Evolutionary conservation across 2,113 vertebrate species (phyloP).

Genomic region (Murina feae): DNA sequence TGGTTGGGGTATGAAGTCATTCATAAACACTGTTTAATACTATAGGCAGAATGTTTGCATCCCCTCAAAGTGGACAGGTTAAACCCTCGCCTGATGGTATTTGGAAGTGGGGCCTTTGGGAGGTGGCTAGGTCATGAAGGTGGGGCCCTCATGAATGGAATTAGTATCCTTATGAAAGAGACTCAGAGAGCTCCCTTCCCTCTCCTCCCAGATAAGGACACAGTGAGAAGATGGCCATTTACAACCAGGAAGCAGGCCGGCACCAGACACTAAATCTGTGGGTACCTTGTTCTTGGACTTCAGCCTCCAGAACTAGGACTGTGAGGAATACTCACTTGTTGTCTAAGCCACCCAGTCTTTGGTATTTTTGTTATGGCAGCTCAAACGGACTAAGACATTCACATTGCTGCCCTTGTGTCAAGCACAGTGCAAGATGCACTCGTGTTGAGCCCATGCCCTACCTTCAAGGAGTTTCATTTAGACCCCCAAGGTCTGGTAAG

Average conservation of each 20-base stretch:
- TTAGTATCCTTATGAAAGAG: not conserved
- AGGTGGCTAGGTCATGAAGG: not conserved
- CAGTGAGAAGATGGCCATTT: not conserved
- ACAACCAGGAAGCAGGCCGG: not conserved
- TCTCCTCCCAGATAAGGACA: not conserved
- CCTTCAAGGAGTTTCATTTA: not conserved
- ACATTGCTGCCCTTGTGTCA: not conserved
- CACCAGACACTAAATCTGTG: not conserved
- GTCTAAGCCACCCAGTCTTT: not conserved
- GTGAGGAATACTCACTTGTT: not conserved
- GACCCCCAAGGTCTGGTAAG: rapidly evolving
- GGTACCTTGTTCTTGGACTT: not conserved
- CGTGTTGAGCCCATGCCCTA: not conserved
- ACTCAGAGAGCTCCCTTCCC: not conserved
- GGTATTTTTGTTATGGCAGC: not conserved
- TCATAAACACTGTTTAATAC: not conserved
- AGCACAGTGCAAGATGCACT: not conserved
- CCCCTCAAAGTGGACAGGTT: not conserved
- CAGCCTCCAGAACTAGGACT: not conserved
- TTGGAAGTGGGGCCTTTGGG: not conserved
- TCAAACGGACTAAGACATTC: not conserved
- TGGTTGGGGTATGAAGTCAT: not conserved
- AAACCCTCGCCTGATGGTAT: not conserved
- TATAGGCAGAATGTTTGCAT: not conserved
- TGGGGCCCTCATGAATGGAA: not conserved